Percentiles rank a stretch among this genome's conserved stretches.
phyloP scores from a whole-genome alignment of 1,140 invertebrate species.

The Neelides sp. region DNA sequence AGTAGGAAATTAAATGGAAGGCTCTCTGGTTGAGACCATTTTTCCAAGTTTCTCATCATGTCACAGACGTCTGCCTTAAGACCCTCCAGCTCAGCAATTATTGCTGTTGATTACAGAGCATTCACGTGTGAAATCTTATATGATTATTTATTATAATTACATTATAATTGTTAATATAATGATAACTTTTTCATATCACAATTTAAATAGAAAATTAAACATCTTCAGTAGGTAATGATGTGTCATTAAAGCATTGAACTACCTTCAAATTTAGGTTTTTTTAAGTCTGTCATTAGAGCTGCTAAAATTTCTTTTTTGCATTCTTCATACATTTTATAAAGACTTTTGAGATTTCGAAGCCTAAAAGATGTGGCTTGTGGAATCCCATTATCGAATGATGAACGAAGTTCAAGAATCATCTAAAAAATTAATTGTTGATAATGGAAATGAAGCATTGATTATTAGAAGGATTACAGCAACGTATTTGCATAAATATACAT shows the following conservation, averaged over 20 bases:
- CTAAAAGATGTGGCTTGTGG: conserved; percentile 35
- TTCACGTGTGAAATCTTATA: background rate
- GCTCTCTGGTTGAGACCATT: conserved; percentile 15
- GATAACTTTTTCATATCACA: background rate
- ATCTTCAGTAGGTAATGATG: background rate
- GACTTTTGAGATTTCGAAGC: conserved; percentile 36
- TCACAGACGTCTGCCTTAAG: conserved; percentile 10
- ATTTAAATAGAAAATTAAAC: background rate
- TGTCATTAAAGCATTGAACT: conserved; percentile 16
- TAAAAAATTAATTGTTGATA: too few relatives aligned
- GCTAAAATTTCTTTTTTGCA: conserved; percentile 36
- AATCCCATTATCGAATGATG: conserved; percentile 24
- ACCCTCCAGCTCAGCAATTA: conserved; percentile 13
- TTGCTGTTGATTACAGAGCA: background rate
- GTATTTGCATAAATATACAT: too few relatives aligned
- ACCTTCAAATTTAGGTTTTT: conserved; percentile 33
- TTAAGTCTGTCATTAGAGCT: conserved; percentile 40
- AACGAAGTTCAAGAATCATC: conserved; percentile 19
- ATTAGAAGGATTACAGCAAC: too few relatives aligned
- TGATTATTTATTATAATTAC: background rate
- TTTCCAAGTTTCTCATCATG: conserved; percentile 12
- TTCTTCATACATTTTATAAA: conserved; percentile 40
- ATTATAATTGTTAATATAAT: background rate
- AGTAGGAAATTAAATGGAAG: conserved; percentile 16
- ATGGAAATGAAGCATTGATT: too few relatives aligned